A percentile compares a stretch with the other conserved stretches of the same genome.
These are phyloP conservation scores for Hedya salicella DNA, from an alignment of 2,888 invertebrate species.

Conservation along the genomic window DNA sequence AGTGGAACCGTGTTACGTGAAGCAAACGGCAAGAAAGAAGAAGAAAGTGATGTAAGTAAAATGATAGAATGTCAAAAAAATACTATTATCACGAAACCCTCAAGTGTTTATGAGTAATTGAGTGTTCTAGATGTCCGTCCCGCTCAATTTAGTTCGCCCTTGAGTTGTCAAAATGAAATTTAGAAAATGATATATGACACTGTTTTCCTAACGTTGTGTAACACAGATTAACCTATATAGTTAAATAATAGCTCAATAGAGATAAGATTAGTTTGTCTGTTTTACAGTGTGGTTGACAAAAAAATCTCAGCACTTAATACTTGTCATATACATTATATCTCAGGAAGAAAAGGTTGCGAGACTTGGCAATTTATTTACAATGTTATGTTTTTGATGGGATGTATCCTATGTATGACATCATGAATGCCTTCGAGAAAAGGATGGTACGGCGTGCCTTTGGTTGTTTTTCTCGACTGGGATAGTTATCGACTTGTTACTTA, in stretches of 20 bases:
- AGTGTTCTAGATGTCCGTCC: constrained; percentile 21
- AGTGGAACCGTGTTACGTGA: too few species aligned
- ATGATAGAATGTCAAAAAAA: constrained; percentile 1
- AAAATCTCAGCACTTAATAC: too few species aligned
- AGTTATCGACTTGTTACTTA: too few species aligned
- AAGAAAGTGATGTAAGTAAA: background rate
- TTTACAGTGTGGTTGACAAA: background rate
- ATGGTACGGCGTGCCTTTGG: too few species aligned
- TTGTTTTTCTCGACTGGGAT: too few species aligned
- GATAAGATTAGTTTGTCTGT: background rate
- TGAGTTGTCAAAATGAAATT: constrained; percentile 27
- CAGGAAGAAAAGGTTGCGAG: too few species aligned
- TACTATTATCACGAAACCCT: constrained; percentile 15
- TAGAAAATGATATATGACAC: constrained; percentile 26
- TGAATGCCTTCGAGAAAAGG: too few species aligned
- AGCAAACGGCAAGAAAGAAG: too few species aligned
- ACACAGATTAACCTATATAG: constrained; percentile 14
- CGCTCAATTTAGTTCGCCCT: constrained; percentile 28
- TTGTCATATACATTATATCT: too few species aligned
- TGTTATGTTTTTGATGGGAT: too few species aligned
- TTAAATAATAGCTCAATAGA: constrained; percentile 9
- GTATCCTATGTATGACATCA: too few species aligned
- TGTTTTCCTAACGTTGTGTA: constrained; percentile 12
- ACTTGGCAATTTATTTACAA: too few species aligned
- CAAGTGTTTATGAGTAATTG: constrained; percentile 25